phyloP scores from a whole-genome alignment of 2,888 invertebrate species.

The Drosophila kanekoi region DNA sequence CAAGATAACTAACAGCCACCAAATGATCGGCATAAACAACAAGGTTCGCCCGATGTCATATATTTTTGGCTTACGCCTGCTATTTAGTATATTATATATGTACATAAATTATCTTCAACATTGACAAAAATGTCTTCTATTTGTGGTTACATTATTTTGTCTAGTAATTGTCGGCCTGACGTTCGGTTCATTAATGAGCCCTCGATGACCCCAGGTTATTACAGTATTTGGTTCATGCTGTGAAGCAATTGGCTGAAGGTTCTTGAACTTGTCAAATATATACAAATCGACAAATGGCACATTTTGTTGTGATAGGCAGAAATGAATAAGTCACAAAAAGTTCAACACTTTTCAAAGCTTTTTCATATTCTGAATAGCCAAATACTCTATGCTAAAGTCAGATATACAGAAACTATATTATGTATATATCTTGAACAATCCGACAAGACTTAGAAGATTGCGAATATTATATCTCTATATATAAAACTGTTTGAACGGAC shows the following conservation, averaged over 20 bases:
- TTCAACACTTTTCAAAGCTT: too few relatives aligned
- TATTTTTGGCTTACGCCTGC: neutral
- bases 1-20: slow-evolving; percentile 13
- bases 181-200: neutral
- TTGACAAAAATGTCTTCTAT: neutral
- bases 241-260: neutral
- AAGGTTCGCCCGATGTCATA: slow-evolving; percentile 1
- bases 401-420: too few relatives aligned
- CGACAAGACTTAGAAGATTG: too few relatives aligned
- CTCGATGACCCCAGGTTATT: neutral
- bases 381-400: too few relatives aligned
- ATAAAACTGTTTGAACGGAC: too few relatives aligned
- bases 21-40: slow-evolving; percentile 10
- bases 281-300: neutral
- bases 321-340: neutral
- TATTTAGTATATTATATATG: neutral
- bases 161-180: neutral
- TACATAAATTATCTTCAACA: slow-evolving; percentile 6
- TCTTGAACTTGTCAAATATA: neutral
- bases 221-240: neutral
- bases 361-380: too few relatives aligned
- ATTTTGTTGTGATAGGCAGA: neutral
- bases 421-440: too few relatives aligned
- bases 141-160: neutral
- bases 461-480: too few relatives aligned